Evolutionary conservation across 2,888 invertebrate genomes (phyloP).

Genomic region (Polydrusus pterygomalis): DNA sequence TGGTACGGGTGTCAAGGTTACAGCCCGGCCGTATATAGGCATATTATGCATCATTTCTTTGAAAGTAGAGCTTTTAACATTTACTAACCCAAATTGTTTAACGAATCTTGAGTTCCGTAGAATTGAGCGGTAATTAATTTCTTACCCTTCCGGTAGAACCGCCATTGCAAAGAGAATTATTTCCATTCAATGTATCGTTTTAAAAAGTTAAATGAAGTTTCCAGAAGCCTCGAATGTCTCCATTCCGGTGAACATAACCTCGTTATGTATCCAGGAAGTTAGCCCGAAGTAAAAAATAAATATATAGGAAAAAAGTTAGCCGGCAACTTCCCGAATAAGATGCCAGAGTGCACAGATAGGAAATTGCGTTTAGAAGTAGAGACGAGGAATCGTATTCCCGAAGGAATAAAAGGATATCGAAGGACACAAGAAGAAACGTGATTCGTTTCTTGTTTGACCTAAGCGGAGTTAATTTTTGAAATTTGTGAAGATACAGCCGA

Average conservation of each 20-base stretch:
- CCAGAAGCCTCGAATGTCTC: neutral
- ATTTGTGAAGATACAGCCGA: too few species aligned
- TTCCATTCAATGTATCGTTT: neutral
- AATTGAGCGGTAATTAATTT: too few species aligned
- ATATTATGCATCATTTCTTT: too few species aligned
- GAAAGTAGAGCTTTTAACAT: too few species aligned
- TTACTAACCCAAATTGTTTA: too few species aligned
- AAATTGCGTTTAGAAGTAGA: slow-evolving; percentile 52
- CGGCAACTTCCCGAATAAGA: slow-evolving; percentile 47
- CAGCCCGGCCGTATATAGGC: too few species aligned
- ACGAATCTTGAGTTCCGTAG: too few species aligned
- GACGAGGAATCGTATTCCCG: slow-evolving; percentile 47
- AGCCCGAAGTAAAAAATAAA: slow-evolving; percentile 37
- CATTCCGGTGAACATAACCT: slow-evolving; percentile 19
- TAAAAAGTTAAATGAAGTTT: slow-evolving; percentile 1
- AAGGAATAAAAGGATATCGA: slow-evolving; percentile 32
- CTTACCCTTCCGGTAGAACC: neutral
- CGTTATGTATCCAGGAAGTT: slow-evolving; percentile 22
- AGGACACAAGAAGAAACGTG: slow-evolving; percentile 39
- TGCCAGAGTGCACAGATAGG: slow-evolving; percentile 40
- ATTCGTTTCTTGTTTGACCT: slow-evolving; percentile 47
- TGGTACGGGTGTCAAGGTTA: too few species aligned
- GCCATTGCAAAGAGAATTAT: neutral
- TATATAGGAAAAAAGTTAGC: slow-evolving; percentile 48
- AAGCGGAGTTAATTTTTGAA: slow-evolving; percentile 36